Evolutionary conservation across 2,113 vertebrate species (phyloP), one percentile per base, ranked within the genome.

Genomic region (Corythornis madagascariensis): DNA sequence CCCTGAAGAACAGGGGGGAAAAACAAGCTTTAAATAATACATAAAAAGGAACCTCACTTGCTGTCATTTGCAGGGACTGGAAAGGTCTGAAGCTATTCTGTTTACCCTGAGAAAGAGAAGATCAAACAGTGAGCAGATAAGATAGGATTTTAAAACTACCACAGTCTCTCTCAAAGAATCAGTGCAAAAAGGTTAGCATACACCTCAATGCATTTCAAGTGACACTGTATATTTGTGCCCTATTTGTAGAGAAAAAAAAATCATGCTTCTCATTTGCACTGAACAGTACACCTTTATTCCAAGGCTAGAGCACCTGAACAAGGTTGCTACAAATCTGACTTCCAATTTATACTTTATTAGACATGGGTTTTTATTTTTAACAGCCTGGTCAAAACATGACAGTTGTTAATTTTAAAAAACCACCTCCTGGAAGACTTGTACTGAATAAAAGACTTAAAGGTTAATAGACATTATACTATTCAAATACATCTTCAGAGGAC

Each of bases 1-100:
- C 91, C 67, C 91, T 73, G 63, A 96, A 91, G 93, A 93, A 86
- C 72, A 71, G 43, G 73, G 48, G 63, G 63, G 83, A 53, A 96
- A 97, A 94, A 55, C 78, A 93, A 94, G 78, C 91, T 87, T 78
- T 81, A 80, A 95, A 85, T 59, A 82, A 94, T 45, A 63, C 80
- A 86, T 74, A 92, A 90, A 82, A 83, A 84, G 56, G 56, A 93
- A 85, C 71, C 60, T 93, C 65, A 50, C 59, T 91, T 90, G 89
- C 28, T 63, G 67, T 67, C 81, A 84, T 57, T 80, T 89, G 88
- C 5, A 38, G 91, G 95, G 85, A 82, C 78, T 70, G 74, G 38
- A 94, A 47, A 80, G 64, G 43, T 69, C 93, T 86, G 75, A 79
- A 66, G 42, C 81, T 86, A 80, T 96, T 96, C 87, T 94, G 38